Evolutionary conservation across 2,797 vertebrate species (phyloP).

Genomic region (Glyptemys insculpta): DNA sequence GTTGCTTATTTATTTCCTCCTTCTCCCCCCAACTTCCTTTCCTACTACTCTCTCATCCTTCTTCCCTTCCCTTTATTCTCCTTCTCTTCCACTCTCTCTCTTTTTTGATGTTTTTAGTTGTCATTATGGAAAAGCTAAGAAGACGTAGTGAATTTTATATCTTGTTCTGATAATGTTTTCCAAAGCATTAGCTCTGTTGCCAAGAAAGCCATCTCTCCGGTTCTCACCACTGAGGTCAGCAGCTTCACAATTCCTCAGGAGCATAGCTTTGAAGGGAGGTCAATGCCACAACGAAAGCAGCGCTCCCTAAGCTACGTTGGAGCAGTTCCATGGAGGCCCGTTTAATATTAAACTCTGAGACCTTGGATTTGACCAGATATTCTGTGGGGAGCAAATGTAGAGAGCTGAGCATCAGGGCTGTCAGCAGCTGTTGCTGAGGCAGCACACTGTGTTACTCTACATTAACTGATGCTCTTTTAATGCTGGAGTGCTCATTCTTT

Average conservation of each 20-base stretch:
- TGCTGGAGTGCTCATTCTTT: neutral
- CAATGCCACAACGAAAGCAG: neutral
- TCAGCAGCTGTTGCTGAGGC: neutral
- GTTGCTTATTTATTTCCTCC: no score
- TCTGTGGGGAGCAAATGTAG: neutral
- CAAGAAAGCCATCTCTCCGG: slow-evolving; percentile 10
- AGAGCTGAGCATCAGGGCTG: neutral
- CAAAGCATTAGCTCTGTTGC: neutral
- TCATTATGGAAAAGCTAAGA: neutral
- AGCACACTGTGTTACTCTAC: neutral
- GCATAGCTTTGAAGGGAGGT: slow-evolving; percentile 16
- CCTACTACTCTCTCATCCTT: neutral
- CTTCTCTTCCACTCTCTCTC: neutral
- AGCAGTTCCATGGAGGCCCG: fast-evolving
- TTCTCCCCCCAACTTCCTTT: neutral
- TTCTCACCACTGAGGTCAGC: slow-evolving; percentile 24
- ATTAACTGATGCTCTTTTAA: neutral
- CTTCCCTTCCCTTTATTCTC: neutral
- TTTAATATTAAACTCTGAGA: slow-evolving; percentile 21
- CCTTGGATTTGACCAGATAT: slow-evolving; percentile 22
- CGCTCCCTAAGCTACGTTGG: neutral
- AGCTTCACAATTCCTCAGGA: neutral
- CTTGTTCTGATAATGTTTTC: slow-evolving; percentile 9
- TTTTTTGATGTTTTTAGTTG: neutral
- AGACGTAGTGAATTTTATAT: neutral